These are phyloP conservation scores for Trichogramma pretiosum DNA, from an alignment of 1,140 invertebrate species.

Conservation along the genomic window DNA sequence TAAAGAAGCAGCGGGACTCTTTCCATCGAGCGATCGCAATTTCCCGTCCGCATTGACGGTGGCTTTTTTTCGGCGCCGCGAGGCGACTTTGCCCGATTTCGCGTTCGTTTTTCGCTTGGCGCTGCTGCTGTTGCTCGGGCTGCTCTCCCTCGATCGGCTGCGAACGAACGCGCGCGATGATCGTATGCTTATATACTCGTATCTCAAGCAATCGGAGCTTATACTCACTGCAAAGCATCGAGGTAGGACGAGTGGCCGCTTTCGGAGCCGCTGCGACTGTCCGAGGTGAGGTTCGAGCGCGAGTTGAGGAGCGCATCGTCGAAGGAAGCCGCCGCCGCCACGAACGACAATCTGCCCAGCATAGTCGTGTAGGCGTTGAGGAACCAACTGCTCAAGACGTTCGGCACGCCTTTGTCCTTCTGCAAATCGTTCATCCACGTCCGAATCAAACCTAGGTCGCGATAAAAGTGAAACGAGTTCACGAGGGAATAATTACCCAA, in stretches of 20 bases:
- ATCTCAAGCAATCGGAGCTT: too few relatives aligned
- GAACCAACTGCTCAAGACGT: constrained; percentile 40
- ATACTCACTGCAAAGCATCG: constrained; percentile 29
- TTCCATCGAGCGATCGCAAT: too few relatives aligned
- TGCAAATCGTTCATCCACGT: constrained; percentile 4
- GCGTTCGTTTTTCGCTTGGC: constrained; percentile 32
- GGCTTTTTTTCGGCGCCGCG: constrained; percentile 38
- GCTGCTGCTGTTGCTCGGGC: constrained; percentile 32
- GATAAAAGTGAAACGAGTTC: too few relatives aligned
- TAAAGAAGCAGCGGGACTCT: neutral
- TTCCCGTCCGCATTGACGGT: constrained; percentile 24
- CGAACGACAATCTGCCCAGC: constrained; percentile 39
- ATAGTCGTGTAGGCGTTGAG: constrained; percentile 41
- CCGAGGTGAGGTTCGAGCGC: constrained; percentile 32
- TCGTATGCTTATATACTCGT: too few relatives aligned
- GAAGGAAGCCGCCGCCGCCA: constrained; percentile 36
- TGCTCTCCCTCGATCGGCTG: constrained; percentile 39
- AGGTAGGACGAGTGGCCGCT: constrained; percentile 40
- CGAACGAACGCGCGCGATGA: too few relatives aligned
- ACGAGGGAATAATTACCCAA: constrained; percentile 3
- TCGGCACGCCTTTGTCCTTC: constrained; percentile 36
- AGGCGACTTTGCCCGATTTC: constrained; percentile 37
- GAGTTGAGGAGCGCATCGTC: neutral
- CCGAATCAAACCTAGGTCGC: too few relatives aligned
- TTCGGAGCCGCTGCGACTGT: constrained; percentile 41